Evolutionary conservation across 2,888 invertebrate genomes (phyloP), one percentile per base, ranked within the genome.

Genomic region (Ellobium chinense): DNA sequence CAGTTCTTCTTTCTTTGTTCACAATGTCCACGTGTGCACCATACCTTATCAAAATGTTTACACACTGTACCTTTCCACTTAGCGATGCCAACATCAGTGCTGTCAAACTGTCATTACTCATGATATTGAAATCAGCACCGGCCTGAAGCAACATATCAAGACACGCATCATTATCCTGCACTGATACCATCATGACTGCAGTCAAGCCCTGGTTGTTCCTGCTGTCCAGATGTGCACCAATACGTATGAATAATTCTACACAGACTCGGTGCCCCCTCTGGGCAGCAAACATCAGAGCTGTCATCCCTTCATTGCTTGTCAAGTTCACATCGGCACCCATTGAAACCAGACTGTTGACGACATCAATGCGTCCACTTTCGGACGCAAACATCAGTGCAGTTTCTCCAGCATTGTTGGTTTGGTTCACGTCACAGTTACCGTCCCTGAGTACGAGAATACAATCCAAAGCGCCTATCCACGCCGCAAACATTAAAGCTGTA

Each of bases 221-320:
- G n/a, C n/a, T n/a, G n/a, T n/a, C n/a, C n/a, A n/a, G n/a, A n/a
- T n/a, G n/a, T n/a, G n/a, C n/a, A n/a, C n/a, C n/a, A n/a, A n/a
- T n/a, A n/a, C n/a, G n/a, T n/a, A n/a, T n/a, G n/a, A n/a, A n/a
- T n/a, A n/a, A n/a, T n/a, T n/a, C n/a, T n/a, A n/a, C n/a, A n/a
- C n/a, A n/a, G n/a, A n/a, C n/a, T n/a, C n/a, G n/a, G n/a, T n/a
- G n/a, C n/a, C n/a, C 24, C 58, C 7, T n/a, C 58, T 3, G 18
- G 21, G 98, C 96, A 0, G 98, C 97, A 81, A 98, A 94, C 93
- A 97, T 89, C 34, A 93, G 84, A 1, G 92, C 88, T 65, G 90
- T 88, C 2, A 92, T 88, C 0, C 94, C 94, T 80, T 94, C 94
- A 85, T 92, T 93, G 89, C 94, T 94, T 3, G 91, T 89, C 82